A percentile compares a stretch with the other conserved stretches of the same genome.
phyloP scores from a whole-genome alignment of 2,113 vertebrate genomes.

The Pollachius pollachius region DNA sequence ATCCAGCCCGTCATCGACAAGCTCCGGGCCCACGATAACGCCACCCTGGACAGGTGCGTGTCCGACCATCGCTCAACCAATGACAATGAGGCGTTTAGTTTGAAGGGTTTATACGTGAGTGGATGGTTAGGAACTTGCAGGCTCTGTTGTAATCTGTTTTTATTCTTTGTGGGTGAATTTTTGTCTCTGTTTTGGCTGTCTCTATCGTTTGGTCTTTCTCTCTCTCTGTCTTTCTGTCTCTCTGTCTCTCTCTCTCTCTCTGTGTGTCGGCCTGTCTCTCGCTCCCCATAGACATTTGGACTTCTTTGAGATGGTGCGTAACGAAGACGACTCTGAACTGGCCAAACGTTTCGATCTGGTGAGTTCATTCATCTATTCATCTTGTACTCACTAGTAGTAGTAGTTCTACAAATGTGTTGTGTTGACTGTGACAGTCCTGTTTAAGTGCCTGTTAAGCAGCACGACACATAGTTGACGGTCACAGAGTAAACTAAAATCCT shows the following conservation, averaged over 20 bases:
- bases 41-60: slow-evolving; percentile 89
- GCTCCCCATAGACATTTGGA: slow-evolving; percentile 88
- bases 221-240: background rate
- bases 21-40: slow-evolving; percentile 90
- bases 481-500: background rate
- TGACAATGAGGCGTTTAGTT: background rate
- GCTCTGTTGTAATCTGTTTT: background rate
- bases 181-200: background rate
- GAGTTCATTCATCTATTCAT: slow-evolving; percentile 39
- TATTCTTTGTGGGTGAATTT: background rate
- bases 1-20: slow-evolving; percentile 97
- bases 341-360: slow-evolving; percentile 93
- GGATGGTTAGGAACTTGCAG: too few species aligned
- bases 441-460: too few species aligned
- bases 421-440: background rate
- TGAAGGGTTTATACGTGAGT: background rate
- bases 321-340: slow-evolving; percentile 92
- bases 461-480: too few species aligned
- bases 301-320: slow-evolving; percentile 98
- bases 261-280: background rate
- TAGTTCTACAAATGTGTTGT: too few species aligned
- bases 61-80: background rate
- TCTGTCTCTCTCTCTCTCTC: background rate
- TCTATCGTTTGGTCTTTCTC: background rate
- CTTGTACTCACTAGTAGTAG: too few species aligned